These are phyloP conservation scores for Enhydra lutris DNA, from an alignment of 2,113 vertebrate genomes.

Conservation along the genomic window DNA sequence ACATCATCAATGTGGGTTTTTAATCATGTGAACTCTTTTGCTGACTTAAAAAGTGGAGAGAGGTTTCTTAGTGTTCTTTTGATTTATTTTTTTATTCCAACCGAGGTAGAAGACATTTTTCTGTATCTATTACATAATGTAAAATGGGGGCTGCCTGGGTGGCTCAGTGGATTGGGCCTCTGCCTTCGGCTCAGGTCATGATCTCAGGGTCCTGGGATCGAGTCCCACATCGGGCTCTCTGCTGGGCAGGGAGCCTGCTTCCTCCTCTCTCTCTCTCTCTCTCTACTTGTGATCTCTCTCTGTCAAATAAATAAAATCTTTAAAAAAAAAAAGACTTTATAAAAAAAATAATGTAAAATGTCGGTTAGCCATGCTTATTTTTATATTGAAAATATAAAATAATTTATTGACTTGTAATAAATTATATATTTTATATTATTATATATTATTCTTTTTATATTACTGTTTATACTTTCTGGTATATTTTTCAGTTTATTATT, in stretches of 20 bases:
- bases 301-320: too few species aligned
- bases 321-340: too few species aligned
- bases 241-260: too few species aligned
- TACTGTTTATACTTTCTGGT: neutral
- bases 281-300: too few species aligned
- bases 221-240: too few species aligned
- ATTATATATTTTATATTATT: neutral
- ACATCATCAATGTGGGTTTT: neutral
- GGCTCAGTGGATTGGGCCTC: too few species aligned
- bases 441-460: too few species aligned
- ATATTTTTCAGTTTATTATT: neutral
- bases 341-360: neutral
- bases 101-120: neutral
- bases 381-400: neutral
- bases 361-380: neutral
- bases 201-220: too few species aligned
- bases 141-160: neutral
- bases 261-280: too few species aligned
- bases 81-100: conserved; percentile 27
- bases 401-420: conserved; percentile 16
- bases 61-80: neutral
- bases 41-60: conserved; percentile 18
- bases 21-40: neutral
- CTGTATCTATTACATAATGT: neutral
- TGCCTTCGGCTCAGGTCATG: too few species aligned